These are phyloP conservation scores for Cartodere bifasciata DNA, from an alignment of 2,888 invertebrate genomes.

Conservation along the genomic window DNA sequence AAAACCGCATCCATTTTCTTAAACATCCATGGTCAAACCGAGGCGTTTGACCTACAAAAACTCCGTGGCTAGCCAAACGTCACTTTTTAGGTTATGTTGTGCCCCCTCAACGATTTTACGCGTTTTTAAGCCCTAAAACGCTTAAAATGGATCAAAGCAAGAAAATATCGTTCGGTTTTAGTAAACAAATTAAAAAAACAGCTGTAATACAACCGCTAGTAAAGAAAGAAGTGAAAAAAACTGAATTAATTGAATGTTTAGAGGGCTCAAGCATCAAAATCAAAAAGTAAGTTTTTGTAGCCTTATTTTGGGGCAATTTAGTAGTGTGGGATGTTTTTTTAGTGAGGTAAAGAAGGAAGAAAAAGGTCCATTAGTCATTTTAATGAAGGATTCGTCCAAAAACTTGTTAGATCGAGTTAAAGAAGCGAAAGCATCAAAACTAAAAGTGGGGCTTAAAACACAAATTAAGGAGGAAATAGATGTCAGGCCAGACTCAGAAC, in stretches of 20 bases:
- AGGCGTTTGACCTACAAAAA: too few relatives aligned
- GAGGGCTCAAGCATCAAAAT: constrained; percentile 68
- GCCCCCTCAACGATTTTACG: too few relatives aligned
- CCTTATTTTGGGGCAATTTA: constrained; percentile 8
- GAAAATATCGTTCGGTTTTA: constrained; percentile 72
- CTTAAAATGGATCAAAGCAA: too few relatives aligned
- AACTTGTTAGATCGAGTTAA: constrained; percentile 42
- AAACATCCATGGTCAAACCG: too few relatives aligned
- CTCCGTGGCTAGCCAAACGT: too few relatives aligned
- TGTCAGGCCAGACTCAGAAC: constrained; percentile 28
- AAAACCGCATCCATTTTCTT: too few relatives aligned
- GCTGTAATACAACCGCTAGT: constrained; percentile 29
- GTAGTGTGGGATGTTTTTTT: constrained; percentile 14
- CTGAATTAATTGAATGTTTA: constrained; percentile 64
- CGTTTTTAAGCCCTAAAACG: too few relatives aligned
- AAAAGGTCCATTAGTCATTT: constrained; percentile 48
- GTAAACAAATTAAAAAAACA: constrained; percentile 49
- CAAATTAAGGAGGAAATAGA: constrained; percentile 22
- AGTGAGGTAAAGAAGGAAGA: constrained; percentile 43
- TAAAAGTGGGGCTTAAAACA: constrained; percentile 12
- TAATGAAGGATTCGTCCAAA: constrained; percentile 40
- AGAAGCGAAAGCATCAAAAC: constrained; percentile 36
- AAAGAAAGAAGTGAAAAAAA: constrained; percentile 37
- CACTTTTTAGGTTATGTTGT: too few relatives aligned
- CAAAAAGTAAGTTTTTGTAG: constrained; percentile 45